These are phyloP conservation scores for Abscondita cerata DNA, from an alignment of 2,888 invertebrate species.

Conservation along the genomic window DNA sequence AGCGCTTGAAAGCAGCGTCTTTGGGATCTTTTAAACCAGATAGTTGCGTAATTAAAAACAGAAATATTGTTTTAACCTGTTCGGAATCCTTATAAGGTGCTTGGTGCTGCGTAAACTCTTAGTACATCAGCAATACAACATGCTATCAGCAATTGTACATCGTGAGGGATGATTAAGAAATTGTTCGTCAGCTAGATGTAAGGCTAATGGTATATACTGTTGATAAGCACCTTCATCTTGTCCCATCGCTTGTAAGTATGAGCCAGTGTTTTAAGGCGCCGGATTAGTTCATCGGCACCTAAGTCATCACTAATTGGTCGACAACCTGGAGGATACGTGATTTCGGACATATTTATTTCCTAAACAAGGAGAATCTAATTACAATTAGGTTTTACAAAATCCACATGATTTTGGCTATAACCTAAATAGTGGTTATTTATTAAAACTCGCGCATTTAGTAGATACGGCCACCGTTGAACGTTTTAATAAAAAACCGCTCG, in stretches of 20 bases:
- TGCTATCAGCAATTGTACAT: conserved; percentile 93
- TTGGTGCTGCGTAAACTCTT: conserved; percentile 94
- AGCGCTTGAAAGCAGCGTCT: conserved; percentile 96
- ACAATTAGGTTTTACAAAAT: too few species aligned
- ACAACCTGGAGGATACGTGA: conserved; percentile 94
- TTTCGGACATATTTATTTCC: conserved; percentile 73
- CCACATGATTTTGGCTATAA: not conserved
- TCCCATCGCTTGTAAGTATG: conserved; percentile 95
- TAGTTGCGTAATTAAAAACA: conserved; percentile 92
- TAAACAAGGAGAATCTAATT: conserved; percentile 12
- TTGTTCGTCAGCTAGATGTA: conserved; percentile 92
- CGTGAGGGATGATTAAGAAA: conserved; percentile 92
- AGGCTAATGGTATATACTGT: conserved; percentile 88
- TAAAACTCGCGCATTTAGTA: too few species aligned
- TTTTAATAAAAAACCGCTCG: too few species aligned
- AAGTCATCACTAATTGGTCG: conserved; percentile 94
- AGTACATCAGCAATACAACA: conserved; percentile 98
- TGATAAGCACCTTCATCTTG: conserved; percentile 95
- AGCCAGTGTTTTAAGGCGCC: conserved; percentile 91
- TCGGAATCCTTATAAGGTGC: conserved; percentile 98
- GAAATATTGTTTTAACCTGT: conserved; percentile 90
- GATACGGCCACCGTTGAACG: not conserved
- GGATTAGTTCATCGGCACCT: conserved; percentile 93
- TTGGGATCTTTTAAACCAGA: conserved; percentile 94
- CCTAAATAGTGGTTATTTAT: not conserved